phyloP scores from a whole-genome alignment of 2,888 invertebrate genomes.

The Oxycera nigricornis region DNA sequence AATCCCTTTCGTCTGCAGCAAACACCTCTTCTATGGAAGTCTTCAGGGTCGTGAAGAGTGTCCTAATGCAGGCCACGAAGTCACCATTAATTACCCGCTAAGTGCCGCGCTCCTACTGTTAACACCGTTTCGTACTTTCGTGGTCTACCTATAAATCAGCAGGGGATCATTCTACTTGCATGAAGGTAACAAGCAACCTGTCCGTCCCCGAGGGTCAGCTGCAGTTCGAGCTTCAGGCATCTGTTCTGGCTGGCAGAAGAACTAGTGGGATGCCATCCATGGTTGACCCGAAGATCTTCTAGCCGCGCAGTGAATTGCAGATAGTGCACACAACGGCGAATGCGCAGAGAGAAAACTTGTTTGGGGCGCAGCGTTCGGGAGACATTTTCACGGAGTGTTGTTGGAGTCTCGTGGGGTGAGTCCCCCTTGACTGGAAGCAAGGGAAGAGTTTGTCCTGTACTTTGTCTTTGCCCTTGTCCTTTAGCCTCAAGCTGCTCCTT shows the following conservation, averaged over 20 bases:
- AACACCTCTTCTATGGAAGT: too few relatives aligned
- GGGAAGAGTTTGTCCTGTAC: conserved; percentile 8
- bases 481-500: too few relatives aligned
- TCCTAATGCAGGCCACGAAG: too few relatives aligned
- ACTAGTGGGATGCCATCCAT: neutral
- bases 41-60: too few relatives aligned
- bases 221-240: neutral
- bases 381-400: neutral
- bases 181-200: neutral
- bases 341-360: neutral
- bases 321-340: neutral
- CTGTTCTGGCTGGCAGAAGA: neutral
- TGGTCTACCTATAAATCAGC: too few relatives aligned
- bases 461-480: neutral
- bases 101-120: too few relatives aligned
- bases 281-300: conserved; percentile 9
- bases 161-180: too few relatives aligned
- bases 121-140: too few relatives aligned
- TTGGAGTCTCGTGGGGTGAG: neutral
- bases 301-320: neutral
- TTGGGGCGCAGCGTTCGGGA: neutral
- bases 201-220: neutral
- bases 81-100: too few relatives aligned
- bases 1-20: too few relatives aligned
- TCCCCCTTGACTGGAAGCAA: conserved; percentile 16